Conservation (phyloP, 2,888 invertebrate species). For the Oligia strigilis region DNA sequence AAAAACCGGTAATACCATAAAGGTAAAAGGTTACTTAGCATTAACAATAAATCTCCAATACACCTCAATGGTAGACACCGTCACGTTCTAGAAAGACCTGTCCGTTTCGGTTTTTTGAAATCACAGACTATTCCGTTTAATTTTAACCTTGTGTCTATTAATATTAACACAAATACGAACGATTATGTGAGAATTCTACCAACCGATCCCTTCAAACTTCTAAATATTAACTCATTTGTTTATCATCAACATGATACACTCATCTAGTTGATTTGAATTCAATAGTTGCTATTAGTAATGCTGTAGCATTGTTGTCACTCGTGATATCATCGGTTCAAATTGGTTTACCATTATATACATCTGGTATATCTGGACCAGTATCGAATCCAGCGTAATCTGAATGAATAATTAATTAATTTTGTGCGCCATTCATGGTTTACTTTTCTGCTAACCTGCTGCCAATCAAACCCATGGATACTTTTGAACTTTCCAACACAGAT, state of each 20-base stretch:
- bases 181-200: neutral
- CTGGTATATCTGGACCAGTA: neutral
- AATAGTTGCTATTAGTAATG: neutral
- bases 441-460: neutral
- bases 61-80: constrained; percentile 30
- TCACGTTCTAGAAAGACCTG: constrained; percentile 51
- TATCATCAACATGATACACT: neutral
- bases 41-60: constrained; percentile 76
- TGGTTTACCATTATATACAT: constrained; percentile 3
- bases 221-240: constrained; percentile 23
- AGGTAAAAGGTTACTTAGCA: constrained; percentile 84
- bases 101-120: constrained; percentile 2
- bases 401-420: neutral
- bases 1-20: constrained; percentile 84
- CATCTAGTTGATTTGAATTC: constrained; percentile 9
- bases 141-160: constrained; percentile 9
- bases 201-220: neutral
- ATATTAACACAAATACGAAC: neutral
- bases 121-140: constrained; percentile 3
- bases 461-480: neutral
- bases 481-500: neutral
- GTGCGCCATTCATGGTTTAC: neutral
- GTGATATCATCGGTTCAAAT: constrained; percentile 18
- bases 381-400: neutral
- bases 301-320: constrained; percentile 10